These are phyloP conservation scores for Chromoteleia sp. DNA, from an alignment of 2,888 invertebrate genomes.

Conservation along the genomic window DNA sequence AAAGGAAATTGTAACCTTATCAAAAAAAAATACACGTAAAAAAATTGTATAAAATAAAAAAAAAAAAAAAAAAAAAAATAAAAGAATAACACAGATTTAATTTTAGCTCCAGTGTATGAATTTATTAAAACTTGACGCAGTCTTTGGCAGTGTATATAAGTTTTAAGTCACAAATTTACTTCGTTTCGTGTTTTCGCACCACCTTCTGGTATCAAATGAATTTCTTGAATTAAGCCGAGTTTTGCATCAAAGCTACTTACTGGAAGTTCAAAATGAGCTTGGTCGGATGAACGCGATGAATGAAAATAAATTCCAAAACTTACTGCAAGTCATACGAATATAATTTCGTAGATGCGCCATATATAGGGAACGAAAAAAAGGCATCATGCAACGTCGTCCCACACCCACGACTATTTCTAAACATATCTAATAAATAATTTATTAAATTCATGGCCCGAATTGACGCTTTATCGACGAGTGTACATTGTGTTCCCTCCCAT, in stretches of 20 bases:
- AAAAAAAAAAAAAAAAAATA: too few relatives aligned
- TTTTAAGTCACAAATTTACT: neutral
- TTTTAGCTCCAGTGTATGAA: slow-evolving; percentile 1
- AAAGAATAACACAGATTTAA: too few relatives aligned
- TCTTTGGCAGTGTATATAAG: slow-evolving; percentile 6
- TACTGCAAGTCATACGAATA: slow-evolving; percentile 51
- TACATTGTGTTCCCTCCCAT: slow-evolving; percentile 4
- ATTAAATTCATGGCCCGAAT: slow-evolving; percentile 29
- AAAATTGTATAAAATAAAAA: too few relatives aligned
- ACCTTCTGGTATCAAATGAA: slow-evolving; percentile 7
- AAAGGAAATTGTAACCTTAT: too few relatives aligned
- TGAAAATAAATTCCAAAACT: slow-evolving; percentile 55
- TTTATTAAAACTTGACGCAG: slow-evolving; percentile 6
- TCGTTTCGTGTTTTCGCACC: neutral
- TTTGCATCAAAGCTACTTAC: slow-evolving; percentile 35
- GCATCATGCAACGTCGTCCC: neutral
- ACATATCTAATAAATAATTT: slow-evolving; percentile 52
- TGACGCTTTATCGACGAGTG: slow-evolving; percentile 1
- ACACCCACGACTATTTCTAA: slow-evolving; percentile 50
- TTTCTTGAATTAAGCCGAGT: slow-evolving; percentile 27
- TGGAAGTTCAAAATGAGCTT: slow-evolving; percentile 31
- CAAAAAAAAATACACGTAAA: too few relatives aligned
- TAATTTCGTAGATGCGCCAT: slow-evolving; percentile 32
- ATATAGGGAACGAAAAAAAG: slow-evolving; percentile 20
- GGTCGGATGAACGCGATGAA: slow-evolving; percentile 23